Base-by-base conservation (phyloP, 23 tunicate species). In the Corella eumyota region DNA sequence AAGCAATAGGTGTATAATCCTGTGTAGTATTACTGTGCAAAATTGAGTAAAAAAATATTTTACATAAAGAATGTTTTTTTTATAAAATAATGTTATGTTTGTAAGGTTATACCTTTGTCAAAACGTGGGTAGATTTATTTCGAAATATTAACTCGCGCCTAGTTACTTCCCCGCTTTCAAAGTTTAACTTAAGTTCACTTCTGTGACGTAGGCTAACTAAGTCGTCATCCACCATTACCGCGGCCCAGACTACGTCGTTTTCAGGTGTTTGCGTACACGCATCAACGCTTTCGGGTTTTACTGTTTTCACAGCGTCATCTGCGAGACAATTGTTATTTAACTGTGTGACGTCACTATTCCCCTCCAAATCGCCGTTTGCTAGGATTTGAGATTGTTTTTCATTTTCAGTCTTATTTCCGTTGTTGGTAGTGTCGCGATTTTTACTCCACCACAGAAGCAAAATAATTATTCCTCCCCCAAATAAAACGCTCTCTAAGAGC, bases 221-320 rank as follows among this genome's bases (percentile, higher is more conserved):
- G 53, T 65, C 57, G 23, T 33, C 73, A 46, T 67, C 82, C n/a
- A 75, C 82, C 36, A 38, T 44, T 4, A 75, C 73, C 30, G 73
- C 58, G 25, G 66, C 57, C 82, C 82, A 66, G 32, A 33, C 25
- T 37, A 32, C 66, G 29, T 29, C 22, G 50, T 57, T 58, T 23
- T 21, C 13, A 6, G 35, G 32, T 37, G 76, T 70, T 58, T 70
- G 76, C 6, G 76, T 70, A 5, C 23, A 24, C 24, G 20, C 29
- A 57, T 70, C 66, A 25, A 7, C 60, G 27, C 34, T 54, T 32
- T 15, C 34, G 29, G 33, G 60, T 33, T 54, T 23, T 32, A 2
- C 34, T 17, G 60, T 7, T 4, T 1, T 23, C 23, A 1, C 29
- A 34, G 29, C 20, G 29, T 54, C 60, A 3, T 54, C 25, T 2